phyloP scores from a whole-genome alignment of 2,797 vertebrate species.

The Oryzias sinensis region DNA sequence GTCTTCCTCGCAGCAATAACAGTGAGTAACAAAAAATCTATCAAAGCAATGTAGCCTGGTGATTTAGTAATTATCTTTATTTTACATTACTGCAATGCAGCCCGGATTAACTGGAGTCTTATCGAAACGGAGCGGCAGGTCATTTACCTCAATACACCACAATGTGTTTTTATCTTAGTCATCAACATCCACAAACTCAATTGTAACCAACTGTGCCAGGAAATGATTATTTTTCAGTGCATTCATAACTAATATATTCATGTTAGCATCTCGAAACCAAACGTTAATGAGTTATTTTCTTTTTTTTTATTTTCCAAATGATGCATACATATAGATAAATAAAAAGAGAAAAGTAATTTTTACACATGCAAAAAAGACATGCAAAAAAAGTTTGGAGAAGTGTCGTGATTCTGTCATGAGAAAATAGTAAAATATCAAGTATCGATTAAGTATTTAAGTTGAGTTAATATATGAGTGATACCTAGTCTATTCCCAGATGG shows the following conservation, averaged over 20 bases:
- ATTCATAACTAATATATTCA: conserved; percentile 61
- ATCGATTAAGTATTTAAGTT: conserved; percentile 71
- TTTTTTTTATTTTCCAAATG: conserved; percentile 31
- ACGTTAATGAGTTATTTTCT: conserved; percentile 43
- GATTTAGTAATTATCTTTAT: conserved; percentile 87
- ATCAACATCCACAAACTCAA: conserved; percentile 74
- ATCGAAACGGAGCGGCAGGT: conserved; percentile 79
- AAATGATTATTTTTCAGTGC: conserved; percentile 68
- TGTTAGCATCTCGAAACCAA: conserved; percentile 29
- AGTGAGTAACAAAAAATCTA: conserved; percentile 79
- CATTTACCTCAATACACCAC: conserved; percentile 79
- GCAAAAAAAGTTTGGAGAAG: conserved; percentile 15
- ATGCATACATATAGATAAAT: conserved; percentile 17
- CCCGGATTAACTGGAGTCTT: conserved; percentile 81
- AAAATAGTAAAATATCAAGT: conserved; percentile 61
- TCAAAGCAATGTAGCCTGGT: conserved; percentile 80
- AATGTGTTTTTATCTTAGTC: conserved; percentile 78
- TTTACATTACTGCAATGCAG: conserved; percentile 79
- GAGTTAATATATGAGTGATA: conserved; percentile 72
- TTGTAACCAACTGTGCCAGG: conserved; percentile 68
- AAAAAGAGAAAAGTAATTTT: no score
- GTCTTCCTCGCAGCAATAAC: conserved; percentile 80
- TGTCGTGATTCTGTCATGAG: conserved; percentile 54
- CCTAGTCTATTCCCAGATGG: conserved; percentile 69
- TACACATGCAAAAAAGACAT: not conserved